Evolutionary conservation across 2,797 vertebrate genomes (phyloP).

Genomic region (Calcarius lapponicus): DNA sequence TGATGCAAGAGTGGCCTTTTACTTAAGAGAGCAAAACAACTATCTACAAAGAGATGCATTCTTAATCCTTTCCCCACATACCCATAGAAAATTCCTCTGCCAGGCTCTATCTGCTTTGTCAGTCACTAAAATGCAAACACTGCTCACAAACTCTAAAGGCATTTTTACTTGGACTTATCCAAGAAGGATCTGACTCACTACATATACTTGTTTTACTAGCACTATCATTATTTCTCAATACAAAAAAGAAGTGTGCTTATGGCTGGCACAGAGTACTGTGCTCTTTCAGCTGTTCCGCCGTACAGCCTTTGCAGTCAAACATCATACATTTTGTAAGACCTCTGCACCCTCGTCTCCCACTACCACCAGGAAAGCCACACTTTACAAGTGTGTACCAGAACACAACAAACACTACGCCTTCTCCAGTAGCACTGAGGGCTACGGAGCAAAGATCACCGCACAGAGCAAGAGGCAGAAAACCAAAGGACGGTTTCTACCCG

Average conservation of each 20-base stretch:
- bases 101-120: not conserved
- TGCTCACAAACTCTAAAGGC: not conserved
- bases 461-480: not conserved
- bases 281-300: not conserved
- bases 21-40: not conserved
- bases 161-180: not conserved
- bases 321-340: not conserved
- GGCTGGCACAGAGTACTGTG: not conserved
- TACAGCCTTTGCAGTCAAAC: not conserved
- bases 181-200: not conserved
- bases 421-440: not conserved
- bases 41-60: not conserved
- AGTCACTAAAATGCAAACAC: not conserved
- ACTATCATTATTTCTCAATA: not conserved
- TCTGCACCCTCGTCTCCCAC: not conserved
- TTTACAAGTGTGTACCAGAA: not conserved
- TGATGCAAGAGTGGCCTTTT: not conserved
- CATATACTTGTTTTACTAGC: not conserved
- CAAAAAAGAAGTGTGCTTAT: not conserved
- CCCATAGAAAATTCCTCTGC: not conserved
- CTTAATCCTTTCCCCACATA: not conserved
- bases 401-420: not conserved
- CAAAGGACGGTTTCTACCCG: accelerated
- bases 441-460: not conserved
- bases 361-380: not conserved